phyloP scores from a whole-genome alignment of 2,888 invertebrate species.

The Dynastes hyllus region DNA sequence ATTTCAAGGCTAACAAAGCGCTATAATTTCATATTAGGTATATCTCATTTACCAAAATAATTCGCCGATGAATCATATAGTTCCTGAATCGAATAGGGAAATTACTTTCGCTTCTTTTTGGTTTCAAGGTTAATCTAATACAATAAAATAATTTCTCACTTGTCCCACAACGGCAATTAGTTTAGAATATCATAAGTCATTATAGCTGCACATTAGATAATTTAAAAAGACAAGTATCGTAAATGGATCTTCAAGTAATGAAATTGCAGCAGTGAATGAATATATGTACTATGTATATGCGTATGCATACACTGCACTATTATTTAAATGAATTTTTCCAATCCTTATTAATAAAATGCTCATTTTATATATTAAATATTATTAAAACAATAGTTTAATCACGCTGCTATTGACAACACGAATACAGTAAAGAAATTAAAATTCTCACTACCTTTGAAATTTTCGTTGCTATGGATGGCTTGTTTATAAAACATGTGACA shows the following conservation, averaged over 20 bases:
- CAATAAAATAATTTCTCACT: constrained; percentile 35
- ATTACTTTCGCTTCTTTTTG: constrained; percentile 19
- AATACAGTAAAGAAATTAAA: too few species aligned
- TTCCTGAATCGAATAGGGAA: not conserved
- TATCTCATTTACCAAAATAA: not conserved
- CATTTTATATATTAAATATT: too few species aligned
- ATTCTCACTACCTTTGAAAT: too few species aligned
- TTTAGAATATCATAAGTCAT: too few species aligned
- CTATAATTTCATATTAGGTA: too few species aligned
- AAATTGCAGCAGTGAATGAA: not conserved
- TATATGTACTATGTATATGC: not conserved
- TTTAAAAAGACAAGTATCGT: constrained; percentile 17
- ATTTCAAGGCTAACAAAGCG: too few species aligned
- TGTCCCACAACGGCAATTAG: constrained; percentile 14
- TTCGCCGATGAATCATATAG: not conserved
- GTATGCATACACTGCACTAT: not conserved
- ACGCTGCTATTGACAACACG: too few species aligned
- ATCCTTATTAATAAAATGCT: too few species aligned
- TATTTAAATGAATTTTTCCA: not conserved
- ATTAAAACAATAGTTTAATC: too few species aligned
- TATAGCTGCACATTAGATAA: constrained; percentile 2
- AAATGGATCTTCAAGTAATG: not conserved
- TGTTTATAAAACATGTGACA: too few species aligned
- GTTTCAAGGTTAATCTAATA: constrained; percentile 28
- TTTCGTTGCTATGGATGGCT: too few species aligned